Percentiles rank a stretch among this genome's conserved stretches.
phyloP scores from a whole-genome alignment of 2,888 invertebrate genomes.

The Ornithoptera alexandrae region DNA sequence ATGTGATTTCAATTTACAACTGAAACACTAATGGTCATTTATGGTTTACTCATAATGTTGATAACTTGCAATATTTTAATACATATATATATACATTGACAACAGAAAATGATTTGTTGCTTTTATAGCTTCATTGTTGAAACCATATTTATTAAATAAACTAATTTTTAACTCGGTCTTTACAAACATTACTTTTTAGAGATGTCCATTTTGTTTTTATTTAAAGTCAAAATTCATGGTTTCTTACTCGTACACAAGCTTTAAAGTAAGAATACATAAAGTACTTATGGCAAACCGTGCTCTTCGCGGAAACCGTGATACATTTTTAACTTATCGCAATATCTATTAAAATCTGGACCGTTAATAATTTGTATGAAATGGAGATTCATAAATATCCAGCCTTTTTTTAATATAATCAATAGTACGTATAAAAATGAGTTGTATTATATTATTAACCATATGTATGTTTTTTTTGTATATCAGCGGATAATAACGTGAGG shows the following conservation, averaged over 20 bases:
- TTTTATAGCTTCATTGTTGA: constrained; percentile 43
- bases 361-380: constrained; percentile 69
- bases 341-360: constrained; percentile 47
- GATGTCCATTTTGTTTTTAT: not conserved
- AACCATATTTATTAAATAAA: constrained; percentile 30
- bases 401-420: constrained; percentile 71
- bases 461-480: constrained; percentile 57
- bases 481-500: constrained; percentile 51
- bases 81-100: constrained; percentile 39
- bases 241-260: constrained; percentile 43
- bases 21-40: constrained; percentile 46
- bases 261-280: constrained; percentile 49
- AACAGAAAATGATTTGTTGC: constrained; percentile 58
- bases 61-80: constrained; percentile 58
- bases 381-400: constrained; percentile 70
- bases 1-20: constrained; percentile 45
- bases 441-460: constrained; percentile 61
- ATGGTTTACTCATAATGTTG: constrained; percentile 50
- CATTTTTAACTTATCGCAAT: constrained; percentile 42
- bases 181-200: not conserved
- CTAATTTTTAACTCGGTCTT: not conserved
- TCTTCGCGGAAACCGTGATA: constrained; percentile 51
- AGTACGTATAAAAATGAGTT: constrained; percentile 59
- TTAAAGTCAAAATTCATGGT: constrained; percentile 4
- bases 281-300: constrained; percentile 63